Percentiles rank a stretch among this genome's conserved stretches.
These are phyloP conservation scores for Peromyscus nudipes DNA, from an alignment of 2,797 vertebrate genomes.

Conservation along the genomic window DNA sequence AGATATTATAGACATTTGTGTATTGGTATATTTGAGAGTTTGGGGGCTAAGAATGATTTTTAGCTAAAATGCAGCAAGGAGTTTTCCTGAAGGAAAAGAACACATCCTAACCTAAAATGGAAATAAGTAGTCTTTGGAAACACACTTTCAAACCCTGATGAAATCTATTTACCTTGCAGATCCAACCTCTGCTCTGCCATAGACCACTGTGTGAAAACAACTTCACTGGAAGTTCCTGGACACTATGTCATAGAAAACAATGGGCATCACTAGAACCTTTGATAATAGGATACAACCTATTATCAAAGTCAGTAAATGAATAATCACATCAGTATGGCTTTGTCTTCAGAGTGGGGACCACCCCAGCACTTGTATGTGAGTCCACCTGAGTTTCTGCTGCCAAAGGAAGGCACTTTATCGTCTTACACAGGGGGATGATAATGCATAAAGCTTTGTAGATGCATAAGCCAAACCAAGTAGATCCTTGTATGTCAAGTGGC, in stretches of 20 bases:
- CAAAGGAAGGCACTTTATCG: not conserved
- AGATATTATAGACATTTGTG: not conserved
- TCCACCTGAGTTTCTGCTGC: not conserved
- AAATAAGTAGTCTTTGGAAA: slow-evolving; percentile 36
- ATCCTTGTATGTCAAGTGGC: slow-evolving; percentile 66
- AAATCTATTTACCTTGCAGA: slow-evolving; percentile 45
- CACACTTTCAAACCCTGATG: not conserved
- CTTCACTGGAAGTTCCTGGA: not conserved
- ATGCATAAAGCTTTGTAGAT: slow-evolving; percentile 58
- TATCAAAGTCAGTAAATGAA: slow-evolving; percentile 18
- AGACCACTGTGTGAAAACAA: not conserved
- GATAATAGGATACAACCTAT: not conserved
- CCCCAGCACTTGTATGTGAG: not conserved
- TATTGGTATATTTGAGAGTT: slow-evolving; percentile 17
- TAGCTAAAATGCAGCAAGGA: slow-evolving; percentile 31
- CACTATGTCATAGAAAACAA: slow-evolving; percentile 16
- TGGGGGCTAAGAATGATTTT: not conserved
- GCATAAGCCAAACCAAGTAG: slow-evolving; percentile 65
- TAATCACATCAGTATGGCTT: not conserved
- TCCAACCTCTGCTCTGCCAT: not conserved
- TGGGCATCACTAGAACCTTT: not conserved
- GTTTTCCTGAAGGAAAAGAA: slow-evolving; percentile 8
- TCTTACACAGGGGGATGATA: not conserved
- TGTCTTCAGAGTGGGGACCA: slow-evolving; percentile 13
- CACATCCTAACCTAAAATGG: slow-evolving; percentile 35